A percentile compares a stretch with the other conserved stretches of the same genome.
Evolutionary conservation across 2,113 vertebrate species (phyloP).

Genomic region (Heterotis niloticus): DNA sequence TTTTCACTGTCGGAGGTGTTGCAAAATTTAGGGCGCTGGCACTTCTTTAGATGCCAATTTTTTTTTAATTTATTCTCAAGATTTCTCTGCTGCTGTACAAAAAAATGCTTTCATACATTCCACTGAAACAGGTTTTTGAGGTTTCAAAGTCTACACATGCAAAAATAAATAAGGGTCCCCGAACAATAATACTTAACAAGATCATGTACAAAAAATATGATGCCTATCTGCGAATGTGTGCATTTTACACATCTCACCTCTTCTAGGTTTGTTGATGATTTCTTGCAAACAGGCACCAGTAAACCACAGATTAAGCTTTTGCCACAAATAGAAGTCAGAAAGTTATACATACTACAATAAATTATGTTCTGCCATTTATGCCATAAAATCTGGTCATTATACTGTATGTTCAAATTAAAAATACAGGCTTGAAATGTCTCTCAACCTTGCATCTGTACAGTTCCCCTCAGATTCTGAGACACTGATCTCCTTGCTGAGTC

Average conservation of each 20-base stretch:
- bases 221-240: too few relatives aligned
- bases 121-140: too few relatives aligned
- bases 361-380: too few relatives aligned
- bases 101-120: too few relatives aligned
- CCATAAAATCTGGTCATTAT: too few relatives aligned
- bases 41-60: slow-evolving; percentile 92
- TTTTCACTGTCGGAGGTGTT: slow-evolving; percentile 91
- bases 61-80: slow-evolving; percentile 77
- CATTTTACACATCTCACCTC: too few relatives aligned
- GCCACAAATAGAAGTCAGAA: not conserved
- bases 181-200: too few relatives aligned
- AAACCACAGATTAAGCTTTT: not conserved
- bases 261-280: too few relatives aligned
- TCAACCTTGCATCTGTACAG: slow-evolving; percentile 81
- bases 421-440: not conserved
- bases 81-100: slow-evolving; percentile 79
- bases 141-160: not conserved
- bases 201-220: too few relatives aligned
- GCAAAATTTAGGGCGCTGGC: slow-evolving; percentile 91
- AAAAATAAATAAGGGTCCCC: not conserved
- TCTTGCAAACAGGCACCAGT: not conserved
- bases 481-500: slow-evolving; percentile 74
- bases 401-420: not conserved
- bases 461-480: slow-evolving; percentile 76
- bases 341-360: not conserved